Evolutionary conservation across 2,888 invertebrate genomes (phyloP), one percentile per base, ranked within the genome.

Genomic region (Venusia cambrica): DNA sequence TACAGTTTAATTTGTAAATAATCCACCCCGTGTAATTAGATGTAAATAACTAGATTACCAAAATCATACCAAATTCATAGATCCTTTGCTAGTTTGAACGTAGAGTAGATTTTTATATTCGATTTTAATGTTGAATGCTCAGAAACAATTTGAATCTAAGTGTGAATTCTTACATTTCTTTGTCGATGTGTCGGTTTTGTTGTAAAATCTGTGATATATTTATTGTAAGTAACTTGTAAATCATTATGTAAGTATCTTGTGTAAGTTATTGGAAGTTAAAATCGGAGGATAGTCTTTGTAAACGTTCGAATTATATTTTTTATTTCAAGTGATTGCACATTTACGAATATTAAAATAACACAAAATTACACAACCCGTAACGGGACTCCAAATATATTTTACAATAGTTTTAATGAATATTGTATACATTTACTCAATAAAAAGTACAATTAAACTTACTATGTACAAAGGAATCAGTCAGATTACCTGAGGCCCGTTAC

Each of bases 141-240:
- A 47, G 31, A 24, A 22, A 29, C 19, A 31, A 34, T 20, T 29
- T 15, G 16, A 38, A 22, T 15, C 6, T 15, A 13, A 9, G 27
- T 38, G 29, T 33, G 38, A 31, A 32, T 26, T 34, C 17, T 27
- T 18, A 19, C 5, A 29, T 18, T 25, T 38, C 28, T 53, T 45
- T 45, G 51, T 67, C 55, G 62, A 57, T 64, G 65, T 70, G 62
- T 72, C 60, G 37, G 45, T 66, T 75, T 64, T 50, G 56, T 71
- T 84, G 81, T 87, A 83, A 74, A 78, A 80, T 85, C 87, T 87
- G 87, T 87, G 87, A 87, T 87, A 87, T 85, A 87, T 85, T 83
- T 87, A 85, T 80, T 78, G 71, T 85, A 85, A 87, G 83, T 73
- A 71, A 57, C 48, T 66, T 84, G 79, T 81, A 83, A 67, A 80